Evolutionary conservation across 2,113 vertebrate genomes (phyloP).

Genomic region (Ivindomyrus marchei): DNA sequence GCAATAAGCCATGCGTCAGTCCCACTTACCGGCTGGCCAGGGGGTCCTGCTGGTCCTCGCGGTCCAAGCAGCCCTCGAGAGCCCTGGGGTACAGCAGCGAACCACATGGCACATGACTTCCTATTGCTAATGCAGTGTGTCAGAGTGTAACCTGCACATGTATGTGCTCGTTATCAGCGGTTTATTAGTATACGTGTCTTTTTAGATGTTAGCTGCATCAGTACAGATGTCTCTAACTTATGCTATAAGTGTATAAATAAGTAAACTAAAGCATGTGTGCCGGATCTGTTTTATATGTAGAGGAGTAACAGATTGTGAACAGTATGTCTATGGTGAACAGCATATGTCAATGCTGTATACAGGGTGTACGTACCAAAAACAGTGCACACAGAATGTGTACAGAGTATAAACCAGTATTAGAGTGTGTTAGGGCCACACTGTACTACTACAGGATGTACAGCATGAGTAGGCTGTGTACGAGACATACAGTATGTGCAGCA

Average conservation of each 20-base stretch:
- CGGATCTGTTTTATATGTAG: not conserved
- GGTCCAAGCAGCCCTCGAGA: conserved; percentile 72
- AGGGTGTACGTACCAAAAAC: not conserved
- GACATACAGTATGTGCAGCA: not conserved
- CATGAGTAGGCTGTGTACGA: not conserved
- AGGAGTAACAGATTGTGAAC: not conserved
- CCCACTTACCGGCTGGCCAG: conserved; percentile 66
- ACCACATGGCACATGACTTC: conserved; percentile 32
- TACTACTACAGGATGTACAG: not conserved
- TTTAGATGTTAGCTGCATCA: not conserved
- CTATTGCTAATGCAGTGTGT: not conserved
- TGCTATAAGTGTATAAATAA: not conserved
- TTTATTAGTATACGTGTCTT: not conserved
- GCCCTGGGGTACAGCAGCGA: conserved; percentile 57
- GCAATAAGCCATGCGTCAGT: not conserved
- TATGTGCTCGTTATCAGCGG: not conserved
- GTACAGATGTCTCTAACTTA: not conserved
- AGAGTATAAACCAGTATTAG: not conserved
- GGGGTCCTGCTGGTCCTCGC: conserved; percentile 65
- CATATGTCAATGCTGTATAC: not conserved
- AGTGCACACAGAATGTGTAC: not conserved
- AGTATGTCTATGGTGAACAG: not conserved
- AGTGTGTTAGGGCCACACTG: not conserved
- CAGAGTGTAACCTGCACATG: not conserved
- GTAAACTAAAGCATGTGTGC: not conserved